phyloP scores from a whole-genome alignment of 2,888 invertebrate species.

The Scaptomyza reducta region DNA sequence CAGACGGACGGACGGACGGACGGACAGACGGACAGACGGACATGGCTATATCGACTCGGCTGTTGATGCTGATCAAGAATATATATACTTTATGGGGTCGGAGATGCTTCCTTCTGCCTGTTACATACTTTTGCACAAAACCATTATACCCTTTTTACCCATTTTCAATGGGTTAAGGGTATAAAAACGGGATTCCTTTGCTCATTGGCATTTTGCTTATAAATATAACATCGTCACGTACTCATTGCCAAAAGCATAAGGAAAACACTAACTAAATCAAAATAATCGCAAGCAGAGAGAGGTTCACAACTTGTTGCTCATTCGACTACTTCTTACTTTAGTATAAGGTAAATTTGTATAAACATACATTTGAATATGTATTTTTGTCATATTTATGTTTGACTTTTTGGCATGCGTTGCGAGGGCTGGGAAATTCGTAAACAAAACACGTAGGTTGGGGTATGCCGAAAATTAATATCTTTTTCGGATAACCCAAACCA shows the following conservation, averaged over 20 bases:
- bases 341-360: neutral
- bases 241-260: conserved; percentile 25
- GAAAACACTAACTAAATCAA: conserved; percentile 8
- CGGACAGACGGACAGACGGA: too few relatives aligned
- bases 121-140: too few relatives aligned
- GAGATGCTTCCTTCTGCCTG: too few relatives aligned
- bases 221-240: conserved; percentile 41
- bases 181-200: conserved; percentile 10
- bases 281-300: conserved; percentile 10
- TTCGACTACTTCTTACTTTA: conserved; percentile 11
- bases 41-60: too few relatives aligned
- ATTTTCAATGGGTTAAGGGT: too few relatives aligned
- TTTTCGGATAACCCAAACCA: neutral
- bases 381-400: conserved; percentile 45
- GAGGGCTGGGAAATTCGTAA: conserved; percentile 40
- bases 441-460: conserved; percentile 24
- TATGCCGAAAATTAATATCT: conserved; percentile 4
- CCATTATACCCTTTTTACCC: too few relatives aligned
- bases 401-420: conserved; percentile 29
- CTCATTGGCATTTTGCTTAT: conserved; percentile 8
- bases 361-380: neutral
- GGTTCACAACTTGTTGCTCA: conserved; percentile 58
- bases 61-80: too few relatives aligned
- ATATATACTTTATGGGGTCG: too few relatives aligned
- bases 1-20: too few relatives aligned